Evolutionary conservation across 2,888 invertebrate genomes (phyloP).

Genomic region (Bedellia somnulentella): DNA sequence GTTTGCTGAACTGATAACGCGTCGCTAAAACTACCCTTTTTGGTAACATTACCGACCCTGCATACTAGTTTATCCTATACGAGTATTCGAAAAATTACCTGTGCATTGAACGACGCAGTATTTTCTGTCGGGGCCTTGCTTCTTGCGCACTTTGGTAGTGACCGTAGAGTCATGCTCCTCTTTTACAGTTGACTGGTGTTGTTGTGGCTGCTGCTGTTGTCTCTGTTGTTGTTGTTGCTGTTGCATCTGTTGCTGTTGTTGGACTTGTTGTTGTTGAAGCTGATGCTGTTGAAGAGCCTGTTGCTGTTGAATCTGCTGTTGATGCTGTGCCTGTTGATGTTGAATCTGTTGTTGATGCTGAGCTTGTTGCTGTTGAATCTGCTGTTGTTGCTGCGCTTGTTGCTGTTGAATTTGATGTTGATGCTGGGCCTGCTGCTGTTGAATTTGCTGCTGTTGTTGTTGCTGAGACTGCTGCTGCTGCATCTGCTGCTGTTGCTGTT

Average conservation of each 20-base stretch:
- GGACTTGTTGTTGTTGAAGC: slow-evolving; percentile 10
- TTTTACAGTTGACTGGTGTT: slow-evolving; percentile 47
- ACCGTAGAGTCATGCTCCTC: slow-evolving; percentile 69
- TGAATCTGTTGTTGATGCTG: slow-evolving; percentile 3
- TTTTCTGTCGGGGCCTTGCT: slow-evolving; percentile 73
- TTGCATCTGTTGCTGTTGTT: no score
- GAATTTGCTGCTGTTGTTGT: slow-evolving; percentile 4
- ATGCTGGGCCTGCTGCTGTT: slow-evolving; percentile 12
- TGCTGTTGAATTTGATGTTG: slow-evolving; percentile 5
- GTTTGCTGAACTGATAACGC: no score
- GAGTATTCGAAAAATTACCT: slow-evolving; percentile 32
- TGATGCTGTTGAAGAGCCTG: no score
- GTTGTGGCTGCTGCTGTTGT: slow-evolving; percentile 13
- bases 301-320: slow-evolving; percentile 11
- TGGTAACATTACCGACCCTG: no score
- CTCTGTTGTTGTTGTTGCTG: no score
- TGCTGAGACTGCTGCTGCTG: slow-evolving; percentile 12
- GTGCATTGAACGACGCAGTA: slow-evolving; percentile 91
- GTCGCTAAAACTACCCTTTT: no score
- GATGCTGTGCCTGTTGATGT: slow-evolving; percentile 12
- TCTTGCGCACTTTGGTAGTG: slow-evolving; percentile 63
- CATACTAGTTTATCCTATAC: no score
- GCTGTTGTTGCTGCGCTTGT: no score
- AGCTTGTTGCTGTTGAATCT: no score
- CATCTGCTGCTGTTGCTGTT: slow-evolving; percentile 1